These are phyloP conservation scores for Neoitamus cyanurus DNA, from an alignment of 2,888 invertebrate genomes.

Conservation along the genomic window DNA sequence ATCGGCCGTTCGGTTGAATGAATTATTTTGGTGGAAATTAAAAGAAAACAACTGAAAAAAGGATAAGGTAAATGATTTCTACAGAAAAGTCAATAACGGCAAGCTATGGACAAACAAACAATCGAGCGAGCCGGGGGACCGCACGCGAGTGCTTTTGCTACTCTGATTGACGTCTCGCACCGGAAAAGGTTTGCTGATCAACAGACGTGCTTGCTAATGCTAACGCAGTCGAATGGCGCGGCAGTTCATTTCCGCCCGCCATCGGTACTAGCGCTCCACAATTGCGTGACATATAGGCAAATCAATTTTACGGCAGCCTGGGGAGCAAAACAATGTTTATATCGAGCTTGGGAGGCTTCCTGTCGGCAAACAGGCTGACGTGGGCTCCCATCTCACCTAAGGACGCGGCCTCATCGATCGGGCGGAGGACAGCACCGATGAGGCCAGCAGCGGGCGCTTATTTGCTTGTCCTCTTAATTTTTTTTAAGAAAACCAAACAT, in stretches of 20 bases:
- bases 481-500: constrained; percentile 32
- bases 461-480: constrained; percentile 34
- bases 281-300: background rate
- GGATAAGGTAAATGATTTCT: constrained; percentile 13
- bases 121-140: background rate
- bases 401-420: background rate
- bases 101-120: constrained; percentile 45
- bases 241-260: constrained; percentile 1
- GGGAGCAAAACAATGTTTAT: background rate
- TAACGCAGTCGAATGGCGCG: constrained; percentile 18
- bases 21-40: constrained; percentile 64
- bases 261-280: background rate
- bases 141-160: constrained; percentile 10
- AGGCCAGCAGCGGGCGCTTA: background rate
- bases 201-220: background rate
- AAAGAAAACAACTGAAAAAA: constrained; percentile 45
- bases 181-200: constrained; percentile 31
- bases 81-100: constrained; percentile 8
- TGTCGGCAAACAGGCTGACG: background rate
- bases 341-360: background rate
- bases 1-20: constrained; percentile 68
- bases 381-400: background rate
- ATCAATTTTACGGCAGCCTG: background rate
- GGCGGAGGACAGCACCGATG: background rate
- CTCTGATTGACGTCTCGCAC: constrained; percentile 34